Evolutionary conservation across 2,888 invertebrate genomes (phyloP), one percentile per base, ranked within the genome.

Genomic region (Eubasilissa splendida): DNA sequence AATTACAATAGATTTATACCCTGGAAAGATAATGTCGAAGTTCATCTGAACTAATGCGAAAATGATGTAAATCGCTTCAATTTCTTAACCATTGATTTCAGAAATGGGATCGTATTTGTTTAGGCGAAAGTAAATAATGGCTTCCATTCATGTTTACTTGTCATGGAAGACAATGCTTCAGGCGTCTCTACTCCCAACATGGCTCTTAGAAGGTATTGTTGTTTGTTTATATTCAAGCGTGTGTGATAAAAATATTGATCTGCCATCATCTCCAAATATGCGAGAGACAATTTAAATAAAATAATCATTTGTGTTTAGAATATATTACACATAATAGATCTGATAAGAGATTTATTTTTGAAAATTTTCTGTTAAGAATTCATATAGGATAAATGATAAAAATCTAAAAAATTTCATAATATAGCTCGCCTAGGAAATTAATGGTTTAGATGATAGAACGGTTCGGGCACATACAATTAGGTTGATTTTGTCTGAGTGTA

Each of bases 101-200:
- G 58, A 68, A 70, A 68, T 77, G 70, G 52, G 59, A 71, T 50
- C 77, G 77, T 70, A 70, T 70, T 77, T 70, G 42, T 77, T 77
- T 71, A 54, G 50, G 52, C 52, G 59, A 59, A 59, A 52, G 52
- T 50, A 77, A 77, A 77, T 70, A 59, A 77, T 60, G 54, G 56
- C 31, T 54, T 14, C 53, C 42, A 3, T 68, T 22, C 42, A 56
- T 22, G 66, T 77, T 77, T 77, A 31, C 10, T 22, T 53, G 66
- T 54, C 42, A 42, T 42, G 5, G 4, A 4, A 66, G 76, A 76
- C 63, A 76, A 76, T 65, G 63, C 53, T 66, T 77, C 8, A 52
- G 68, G 33, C 14, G 42, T 68, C 50, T 52, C 52, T 9, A 52
- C 42, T 50, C 50, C 14, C 7, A 5, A 65, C 33, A 1, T 11